These are phyloP conservation scores for Drosophila lacicola DNA, from an alignment of 2,888 invertebrate species.

Conservation along the genomic window DNA sequence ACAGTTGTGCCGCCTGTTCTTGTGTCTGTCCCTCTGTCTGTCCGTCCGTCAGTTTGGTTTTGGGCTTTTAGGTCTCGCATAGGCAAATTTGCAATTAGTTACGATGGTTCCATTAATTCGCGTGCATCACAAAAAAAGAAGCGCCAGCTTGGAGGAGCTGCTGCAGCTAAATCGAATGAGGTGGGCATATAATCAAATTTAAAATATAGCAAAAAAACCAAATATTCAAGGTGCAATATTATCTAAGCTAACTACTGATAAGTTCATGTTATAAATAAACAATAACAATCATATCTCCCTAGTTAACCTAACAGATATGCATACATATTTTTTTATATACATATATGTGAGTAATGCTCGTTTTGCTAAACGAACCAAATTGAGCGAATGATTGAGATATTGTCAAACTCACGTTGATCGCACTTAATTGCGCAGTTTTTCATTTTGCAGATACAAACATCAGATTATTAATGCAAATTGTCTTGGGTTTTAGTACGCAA, in stretches of 20 bases:
- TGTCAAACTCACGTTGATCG: conserved; percentile 47
- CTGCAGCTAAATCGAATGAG: neutral
- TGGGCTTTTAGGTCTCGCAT: neutral
- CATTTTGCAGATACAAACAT: conserved; percentile 28
- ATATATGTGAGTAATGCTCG: conserved; percentile 44
- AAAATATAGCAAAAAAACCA: neutral
- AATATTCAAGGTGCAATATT: conserved; percentile 19
- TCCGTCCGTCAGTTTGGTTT: neutral
- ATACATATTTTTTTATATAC: neutral
- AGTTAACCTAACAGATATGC: conserved; percentile 19
- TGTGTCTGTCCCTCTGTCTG: conserved; percentile 4
- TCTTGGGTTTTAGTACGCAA: conserved; percentile 24
- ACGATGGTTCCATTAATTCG: conserved; percentile 3
- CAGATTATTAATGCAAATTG: conserved; percentile 67
- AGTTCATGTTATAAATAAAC: conserved; percentile 49
- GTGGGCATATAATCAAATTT: conserved; percentile 5
- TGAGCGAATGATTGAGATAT: conserved; percentile 39
- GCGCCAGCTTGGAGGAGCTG: neutral
- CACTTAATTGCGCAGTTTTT: conserved; percentile 75
- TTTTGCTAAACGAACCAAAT: conserved; percentile 31
- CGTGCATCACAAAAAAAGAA: conserved; percentile 5
- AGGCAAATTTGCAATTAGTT: conserved; percentile 1
- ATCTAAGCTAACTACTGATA: conserved; percentile 38
- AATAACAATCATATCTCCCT: conserved; percentile 41
- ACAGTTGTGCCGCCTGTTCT: conserved; percentile 51